Percentiles rank a stretch among this genome's conserved stretches.
These are phyloP conservation scores for Propithecus deckenii DNA, from an alignment of 2,797 vertebrate species.

Conservation along the genomic window DNA sequence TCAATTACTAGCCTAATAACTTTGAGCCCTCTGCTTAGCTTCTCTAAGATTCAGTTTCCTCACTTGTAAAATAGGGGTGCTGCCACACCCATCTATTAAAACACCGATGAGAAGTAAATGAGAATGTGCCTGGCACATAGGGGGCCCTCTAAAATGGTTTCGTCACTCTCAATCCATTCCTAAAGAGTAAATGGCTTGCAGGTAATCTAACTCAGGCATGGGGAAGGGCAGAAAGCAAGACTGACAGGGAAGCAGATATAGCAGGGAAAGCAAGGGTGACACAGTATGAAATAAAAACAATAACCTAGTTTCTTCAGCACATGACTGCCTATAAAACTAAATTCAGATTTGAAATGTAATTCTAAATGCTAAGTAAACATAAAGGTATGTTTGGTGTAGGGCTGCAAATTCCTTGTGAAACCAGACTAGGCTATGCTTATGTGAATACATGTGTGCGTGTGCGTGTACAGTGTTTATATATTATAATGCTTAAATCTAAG, in stretches of 20 bases:
- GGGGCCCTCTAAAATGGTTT: background rate
- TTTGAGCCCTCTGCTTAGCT: background rate
- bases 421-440: background rate
- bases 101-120: background rate
- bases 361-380: constrained; percentile 44
- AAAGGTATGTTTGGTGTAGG: background rate
- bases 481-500: constrained; percentile 13
- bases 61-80: background rate
- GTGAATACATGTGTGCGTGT: background rate
- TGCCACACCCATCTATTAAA: background rate
- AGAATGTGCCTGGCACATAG: background rate
- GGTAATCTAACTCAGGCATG: background rate
- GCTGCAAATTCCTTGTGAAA: constrained; percentile 27
- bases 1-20: background rate
- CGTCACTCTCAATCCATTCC: background rate
- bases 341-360: background rate
- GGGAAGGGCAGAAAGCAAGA: background rate
- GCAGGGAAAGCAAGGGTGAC: background rate
- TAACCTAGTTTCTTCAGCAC: background rate
- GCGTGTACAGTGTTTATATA: background rate
- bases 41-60: background rate
- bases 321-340: constrained; percentile 24
- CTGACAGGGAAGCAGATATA: background rate
- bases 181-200: background rate
- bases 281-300: constrained; percentile 3